Conservation (phyloP, 2,888 invertebrate species). For the Leptogaster cylindrica region DNA sequence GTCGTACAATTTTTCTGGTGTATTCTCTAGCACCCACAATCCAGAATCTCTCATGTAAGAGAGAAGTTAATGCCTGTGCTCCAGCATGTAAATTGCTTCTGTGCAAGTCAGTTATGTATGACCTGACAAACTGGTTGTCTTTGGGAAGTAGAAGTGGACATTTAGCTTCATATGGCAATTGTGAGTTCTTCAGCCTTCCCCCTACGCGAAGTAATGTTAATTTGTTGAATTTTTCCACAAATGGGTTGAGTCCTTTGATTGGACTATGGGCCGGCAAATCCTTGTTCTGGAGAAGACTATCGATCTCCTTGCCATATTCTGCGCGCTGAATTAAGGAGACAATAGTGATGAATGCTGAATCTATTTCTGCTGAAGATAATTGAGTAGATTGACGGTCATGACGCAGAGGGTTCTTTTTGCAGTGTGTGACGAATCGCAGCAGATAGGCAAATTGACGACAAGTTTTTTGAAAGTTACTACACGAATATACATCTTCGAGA, state of each 20-base stretch:
- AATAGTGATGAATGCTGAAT: background rate
- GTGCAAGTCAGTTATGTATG: constrained; percentile 4
- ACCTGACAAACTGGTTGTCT: constrained; percentile 9
- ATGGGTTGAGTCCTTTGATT: constrained; percentile 25
- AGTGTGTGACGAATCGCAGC: background rate
- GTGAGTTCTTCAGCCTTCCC: constrained; percentile 47
- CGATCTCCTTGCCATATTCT: background rate
- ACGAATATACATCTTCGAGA: background rate
- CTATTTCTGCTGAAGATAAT: background rate
- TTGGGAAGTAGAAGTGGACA: constrained; percentile 50
- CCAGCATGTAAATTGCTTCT: constrained; percentile 39
- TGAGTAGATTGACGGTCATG: too few species aligned
- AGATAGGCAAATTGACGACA: background rate
- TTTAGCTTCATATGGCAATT: constrained; percentile 43
- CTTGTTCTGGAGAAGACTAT: background rate
- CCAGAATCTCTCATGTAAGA: constrained; percentile 37
- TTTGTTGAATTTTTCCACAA: constrained; percentile 19
- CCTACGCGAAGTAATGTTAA: too few species aligned
- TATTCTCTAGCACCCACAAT: constrained; percentile 31
- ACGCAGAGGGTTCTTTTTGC: background rate
- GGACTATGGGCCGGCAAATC: background rate
- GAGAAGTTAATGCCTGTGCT: constrained; percentile 22
- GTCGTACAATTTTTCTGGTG: constrained; percentile 17
- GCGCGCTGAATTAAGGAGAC: background rate
- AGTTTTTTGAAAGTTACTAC: background rate